phyloP scores from a whole-genome alignment of 2,888 invertebrate genomes.

The Drosophila mercatorum region DNA sequence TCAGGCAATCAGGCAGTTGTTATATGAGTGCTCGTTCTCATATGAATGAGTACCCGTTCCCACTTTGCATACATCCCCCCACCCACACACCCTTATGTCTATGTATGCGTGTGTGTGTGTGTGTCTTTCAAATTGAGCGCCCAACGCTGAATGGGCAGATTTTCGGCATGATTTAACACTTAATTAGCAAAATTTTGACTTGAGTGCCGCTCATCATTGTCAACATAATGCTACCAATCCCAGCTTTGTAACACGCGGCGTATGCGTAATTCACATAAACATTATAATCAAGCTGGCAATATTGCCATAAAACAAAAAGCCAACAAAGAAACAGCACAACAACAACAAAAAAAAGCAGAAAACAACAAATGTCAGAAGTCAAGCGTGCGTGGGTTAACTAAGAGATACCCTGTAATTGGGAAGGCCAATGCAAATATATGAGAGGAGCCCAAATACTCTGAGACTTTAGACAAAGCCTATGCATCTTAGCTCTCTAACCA shows the following conservation, averaged over 20 bases:
- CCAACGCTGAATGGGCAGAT: slow-evolving; percentile 66
- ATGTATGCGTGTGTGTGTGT: slow-evolving; percentile 2
- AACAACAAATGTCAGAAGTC: neutral
- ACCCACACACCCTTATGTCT: neutral
- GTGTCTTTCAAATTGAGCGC: slow-evolving; percentile 37
- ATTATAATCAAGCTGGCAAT: slow-evolving; percentile 60
- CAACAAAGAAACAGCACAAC: neutral
- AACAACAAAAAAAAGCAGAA: neutral
- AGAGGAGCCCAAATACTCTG: too few relatives aligned
- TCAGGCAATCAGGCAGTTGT: slow-evolving; percentile 46
- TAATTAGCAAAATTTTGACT: slow-evolving; percentile 75
- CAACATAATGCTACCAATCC: slow-evolving; percentile 50
- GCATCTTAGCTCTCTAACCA: neutral
- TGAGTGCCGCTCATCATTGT: slow-evolving; percentile 72
- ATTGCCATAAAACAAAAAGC: slow-evolving; percentile 18
- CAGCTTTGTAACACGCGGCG: slow-evolving; percentile 40
- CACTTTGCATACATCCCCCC: neutral
- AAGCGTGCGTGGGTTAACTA: neutral
- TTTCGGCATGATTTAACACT: slow-evolving; percentile 79
- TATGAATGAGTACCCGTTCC: slow-evolving; percentile 40
- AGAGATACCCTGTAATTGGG: slow-evolving; percentile 3
- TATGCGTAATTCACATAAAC: slow-evolving; percentile 70
- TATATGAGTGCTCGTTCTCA: slow-evolving; percentile 38
- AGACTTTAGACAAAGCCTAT: neutral
- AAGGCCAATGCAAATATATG: too few relatives aligned